These are phyloP conservation scores for Echinometra lucunter DNA, from an alignment of 53 echinoderm and acorn worm genomes.

Conservation along the genomic window DNA sequence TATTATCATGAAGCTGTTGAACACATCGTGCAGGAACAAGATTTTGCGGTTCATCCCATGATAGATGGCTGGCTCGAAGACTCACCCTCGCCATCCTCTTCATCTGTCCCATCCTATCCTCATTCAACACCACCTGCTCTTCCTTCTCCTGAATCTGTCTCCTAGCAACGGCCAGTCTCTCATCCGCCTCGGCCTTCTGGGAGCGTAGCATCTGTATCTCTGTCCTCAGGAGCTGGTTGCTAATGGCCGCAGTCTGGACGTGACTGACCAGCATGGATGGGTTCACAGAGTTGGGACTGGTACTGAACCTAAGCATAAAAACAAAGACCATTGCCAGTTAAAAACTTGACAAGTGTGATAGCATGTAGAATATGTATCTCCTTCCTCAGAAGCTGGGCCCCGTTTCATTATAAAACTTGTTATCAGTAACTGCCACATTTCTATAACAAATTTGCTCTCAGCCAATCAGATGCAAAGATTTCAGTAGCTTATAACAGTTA, in stretches of 20 bases:
- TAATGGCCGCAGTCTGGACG: constrained; percentile 87
- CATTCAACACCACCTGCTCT: constrained; percentile 38
- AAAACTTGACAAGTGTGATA: no score
- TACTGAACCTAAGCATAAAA: constrained; percentile 38
- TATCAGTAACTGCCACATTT: no score
- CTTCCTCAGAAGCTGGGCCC: no score
- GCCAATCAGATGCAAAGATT: no score
- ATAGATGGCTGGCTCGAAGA: not conserved
- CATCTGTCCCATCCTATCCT: constrained; percentile 58
- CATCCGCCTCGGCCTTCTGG: constrained; percentile 67
- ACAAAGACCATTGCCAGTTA: not conserved
- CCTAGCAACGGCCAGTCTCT: constrained; percentile 54
- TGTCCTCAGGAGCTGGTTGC: constrained; percentile 87
- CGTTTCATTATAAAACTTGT: no score
- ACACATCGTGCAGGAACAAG: no score
- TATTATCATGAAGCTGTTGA: no score
- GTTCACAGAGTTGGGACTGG: constrained; percentile 46
- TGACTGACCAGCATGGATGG: constrained; percentile 70
- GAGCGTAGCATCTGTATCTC: constrained; percentile 76
- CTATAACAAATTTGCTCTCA: no score
- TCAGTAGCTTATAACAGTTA: no score
- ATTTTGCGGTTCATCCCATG: no score
- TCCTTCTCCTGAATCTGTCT: constrained; percentile 68
- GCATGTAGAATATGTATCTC: no score
- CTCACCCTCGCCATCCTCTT: constrained; percentile 59